These are phyloP conservation scores for Hemibagrus wyckioides DNA, from an alignment of 2,113 vertebrate genomes.

Conservation along the genomic window DNA sequence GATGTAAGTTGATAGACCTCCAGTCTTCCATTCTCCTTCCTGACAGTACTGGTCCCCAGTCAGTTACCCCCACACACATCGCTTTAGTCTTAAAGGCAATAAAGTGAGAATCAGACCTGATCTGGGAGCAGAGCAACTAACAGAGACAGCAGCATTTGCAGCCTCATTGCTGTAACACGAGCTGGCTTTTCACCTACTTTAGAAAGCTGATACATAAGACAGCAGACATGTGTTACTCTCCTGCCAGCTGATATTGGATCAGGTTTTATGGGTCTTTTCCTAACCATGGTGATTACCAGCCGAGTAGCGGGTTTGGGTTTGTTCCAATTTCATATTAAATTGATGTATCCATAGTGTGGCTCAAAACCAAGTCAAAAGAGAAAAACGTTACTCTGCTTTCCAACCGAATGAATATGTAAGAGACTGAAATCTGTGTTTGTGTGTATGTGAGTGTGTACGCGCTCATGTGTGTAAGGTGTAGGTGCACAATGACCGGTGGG, in stretches of 20 bases:
- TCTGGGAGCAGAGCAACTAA: background rate
- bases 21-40: conserved; percentile 14
- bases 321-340: background rate
- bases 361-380: background rate
- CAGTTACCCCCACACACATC: background rate
- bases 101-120: background rate
- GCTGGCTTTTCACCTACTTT: conserved; percentile 39
- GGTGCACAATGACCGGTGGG: conserved; percentile 32
- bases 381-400: background rate
- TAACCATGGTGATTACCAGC: background rate
- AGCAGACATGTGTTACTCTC: conserved; percentile 17
- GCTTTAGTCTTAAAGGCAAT: background rate
- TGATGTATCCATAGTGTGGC: background rate
- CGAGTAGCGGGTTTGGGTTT: background rate
- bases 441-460: conserved; percentile 26
- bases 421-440: conserved; percentile 16
- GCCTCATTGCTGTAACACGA: conserved; percentile 37
- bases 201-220: conserved; percentile 26
- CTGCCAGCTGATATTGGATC: conserved; percentile 26
- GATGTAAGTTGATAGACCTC: conserved; percentile 50
- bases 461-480: conserved; percentile 20
- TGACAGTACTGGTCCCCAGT: conserved; percentile 9
- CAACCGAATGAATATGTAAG: background rate
- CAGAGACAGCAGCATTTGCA: background rate
- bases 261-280: conserved; percentile 6